These are phyloP conservation scores for Sylvia atricapilla DNA, from an alignment of 2,113 vertebrate species.

Conservation along the genomic window DNA sequence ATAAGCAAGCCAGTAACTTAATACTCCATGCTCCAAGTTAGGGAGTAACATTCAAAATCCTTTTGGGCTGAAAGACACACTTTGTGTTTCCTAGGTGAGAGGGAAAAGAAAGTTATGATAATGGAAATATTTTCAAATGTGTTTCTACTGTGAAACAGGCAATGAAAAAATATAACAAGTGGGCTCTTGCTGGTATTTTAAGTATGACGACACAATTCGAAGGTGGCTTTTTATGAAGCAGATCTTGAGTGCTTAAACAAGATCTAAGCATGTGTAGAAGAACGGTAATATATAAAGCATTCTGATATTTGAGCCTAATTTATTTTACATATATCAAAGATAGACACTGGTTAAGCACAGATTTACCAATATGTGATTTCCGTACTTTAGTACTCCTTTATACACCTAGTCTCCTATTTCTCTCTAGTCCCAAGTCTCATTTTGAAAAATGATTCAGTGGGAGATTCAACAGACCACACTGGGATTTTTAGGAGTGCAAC, in stretches of 20 bases:
- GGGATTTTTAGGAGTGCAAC: neutral
- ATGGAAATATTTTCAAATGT: neutral
- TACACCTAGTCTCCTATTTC: neutral
- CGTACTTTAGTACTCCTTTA: neutral
- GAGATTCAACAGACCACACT: neutral
- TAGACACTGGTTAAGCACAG: neutral
- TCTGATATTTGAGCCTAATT: neutral
- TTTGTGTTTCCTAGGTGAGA: neutral
- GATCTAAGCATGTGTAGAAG: neutral
- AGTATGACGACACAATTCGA: neutral
- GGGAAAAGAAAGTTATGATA: neutral
- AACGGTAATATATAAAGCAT: neutral
- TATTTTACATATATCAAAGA: neutral
- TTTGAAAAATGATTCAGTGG: neutral
- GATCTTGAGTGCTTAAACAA: neutral
- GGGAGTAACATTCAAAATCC: neutral
- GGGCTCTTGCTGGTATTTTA: neutral
- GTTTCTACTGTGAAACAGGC: neutral
- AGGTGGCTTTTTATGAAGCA: neutral
- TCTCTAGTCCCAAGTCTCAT: neutral
- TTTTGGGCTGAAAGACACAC: neutral
- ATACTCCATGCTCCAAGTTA: neutral
- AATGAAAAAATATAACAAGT: neutral
- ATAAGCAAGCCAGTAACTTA: neutral
- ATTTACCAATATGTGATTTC: neutral